Percentiles rank a stretch among this genome's conserved stretches.
phyloP scores from a whole-genome alignment of 2,797 vertebrate genomes.

The Bovichtus variegatus region DNA sequence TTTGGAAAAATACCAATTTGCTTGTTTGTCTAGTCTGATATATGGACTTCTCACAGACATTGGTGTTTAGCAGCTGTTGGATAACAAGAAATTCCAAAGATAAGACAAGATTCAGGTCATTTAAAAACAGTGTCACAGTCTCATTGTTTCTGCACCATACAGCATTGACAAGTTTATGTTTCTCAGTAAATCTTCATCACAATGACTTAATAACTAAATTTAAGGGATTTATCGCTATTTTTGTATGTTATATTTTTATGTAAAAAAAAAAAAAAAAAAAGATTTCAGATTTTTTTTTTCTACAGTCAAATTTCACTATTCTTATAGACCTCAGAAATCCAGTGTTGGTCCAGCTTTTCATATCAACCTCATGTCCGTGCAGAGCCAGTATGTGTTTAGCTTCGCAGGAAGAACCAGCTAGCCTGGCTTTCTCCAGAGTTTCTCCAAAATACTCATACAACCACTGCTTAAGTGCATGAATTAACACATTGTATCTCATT shows the following conservation, averaged over 20 bases:
- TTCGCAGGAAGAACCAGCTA: too few relatives aligned
- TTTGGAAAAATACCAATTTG: background rate
- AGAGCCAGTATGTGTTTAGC: too few relatives aligned
- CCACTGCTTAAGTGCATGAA: too few relatives aligned
- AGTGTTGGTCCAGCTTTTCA: background rate
- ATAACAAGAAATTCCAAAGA: background rate
- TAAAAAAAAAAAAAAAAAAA: too few relatives aligned
- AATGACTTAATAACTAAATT: background rate
- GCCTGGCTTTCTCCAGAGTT: too few relatives aligned
- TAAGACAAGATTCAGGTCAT: background rate
- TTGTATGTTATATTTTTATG: background rate
- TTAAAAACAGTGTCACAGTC: background rate
- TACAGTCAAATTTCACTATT: background rate
- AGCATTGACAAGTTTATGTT: background rate
- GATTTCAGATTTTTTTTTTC: background rate
- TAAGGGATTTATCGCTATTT: background rate
- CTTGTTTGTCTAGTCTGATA: background rate
- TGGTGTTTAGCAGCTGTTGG: background rate
- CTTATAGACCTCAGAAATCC: background rate
- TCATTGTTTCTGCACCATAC: background rate
- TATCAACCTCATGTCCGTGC: too few relatives aligned
- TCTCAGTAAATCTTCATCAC: background rate
- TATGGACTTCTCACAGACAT: background rate
- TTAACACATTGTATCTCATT: too few relatives aligned
- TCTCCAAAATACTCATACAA: too few relatives aligned